phyloP scores from a whole-genome alignment of 2,888 invertebrate genomes.

The Hecatera dysodea region DNA sequence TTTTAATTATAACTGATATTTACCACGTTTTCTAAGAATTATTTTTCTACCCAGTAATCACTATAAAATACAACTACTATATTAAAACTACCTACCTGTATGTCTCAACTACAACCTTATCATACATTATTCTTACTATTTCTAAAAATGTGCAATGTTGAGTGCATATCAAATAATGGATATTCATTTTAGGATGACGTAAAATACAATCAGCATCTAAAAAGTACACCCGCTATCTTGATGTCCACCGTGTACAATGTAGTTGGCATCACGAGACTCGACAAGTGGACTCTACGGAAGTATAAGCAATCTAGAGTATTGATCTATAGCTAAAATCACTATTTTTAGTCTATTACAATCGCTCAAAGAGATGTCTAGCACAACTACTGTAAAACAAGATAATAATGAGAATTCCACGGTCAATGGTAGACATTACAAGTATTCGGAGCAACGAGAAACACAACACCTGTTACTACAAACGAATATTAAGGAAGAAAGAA shows the following conservation, averaged over 20 bases:
- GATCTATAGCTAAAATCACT: slow-evolving; percentile 55
- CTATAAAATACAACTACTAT: slow-evolving; percentile 63
- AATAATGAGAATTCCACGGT: slow-evolving; percentile 48
- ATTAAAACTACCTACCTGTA: slow-evolving; percentile 75
- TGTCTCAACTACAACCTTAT: slow-evolving; percentile 75
- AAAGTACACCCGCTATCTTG: slow-evolving; percentile 41
- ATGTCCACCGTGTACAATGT: slow-evolving; percentile 48
- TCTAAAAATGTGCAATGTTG: slow-evolving; percentile 73
- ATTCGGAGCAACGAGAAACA: slow-evolving; percentile 46
- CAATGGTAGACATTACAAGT: slow-evolving; percentile 35
- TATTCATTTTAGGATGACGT: slow-evolving; percentile 38
- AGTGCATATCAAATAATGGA: slow-evolving; percentile 35
- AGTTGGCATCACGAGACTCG: slow-evolving; percentile 78
- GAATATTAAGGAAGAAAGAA: slow-evolving; percentile 22
- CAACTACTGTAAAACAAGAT: slow-evolving; percentile 54
- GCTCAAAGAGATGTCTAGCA: slow-evolving; percentile 52
- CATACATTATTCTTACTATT: slow-evolving; percentile 74
- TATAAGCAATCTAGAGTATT: slow-evolving; percentile 57
- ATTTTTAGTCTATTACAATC: slow-evolving; percentile 48
- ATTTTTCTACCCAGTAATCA: slow-evolving; percentile 55
- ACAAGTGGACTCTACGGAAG: slow-evolving; percentile 36
- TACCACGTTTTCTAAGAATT: slow-evolving; percentile 51
- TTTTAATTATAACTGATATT: slow-evolving; percentile 39
- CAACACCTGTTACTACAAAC: slow-evolving; percentile 45
- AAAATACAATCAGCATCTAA: slow-evolving; percentile 13